These are phyloP conservation scores for Brachymystax lenok DNA, from an alignment of 2,797 vertebrate genomes.

Conservation along the genomic window DNA sequence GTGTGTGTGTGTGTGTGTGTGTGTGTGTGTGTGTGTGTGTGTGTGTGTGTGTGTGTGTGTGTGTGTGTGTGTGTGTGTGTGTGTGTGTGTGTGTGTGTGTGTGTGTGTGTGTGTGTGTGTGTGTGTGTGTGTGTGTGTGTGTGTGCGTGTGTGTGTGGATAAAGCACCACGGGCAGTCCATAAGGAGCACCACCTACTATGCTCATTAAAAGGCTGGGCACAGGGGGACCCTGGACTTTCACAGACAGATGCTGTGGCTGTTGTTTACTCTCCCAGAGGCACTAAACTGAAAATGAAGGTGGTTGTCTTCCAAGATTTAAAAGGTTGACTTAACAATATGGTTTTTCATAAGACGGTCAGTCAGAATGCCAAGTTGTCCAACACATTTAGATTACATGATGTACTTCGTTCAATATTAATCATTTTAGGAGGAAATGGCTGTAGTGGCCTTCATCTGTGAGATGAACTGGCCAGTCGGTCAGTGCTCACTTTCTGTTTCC, in stretches of 20 bases:
- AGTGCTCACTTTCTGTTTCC: neutral
- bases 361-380: neutral
- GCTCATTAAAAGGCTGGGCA: constrained; percentile 9
- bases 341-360: neutral
- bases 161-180: constrained; percentile 10
- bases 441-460: neutral
- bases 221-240: neutral
- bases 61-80: neutral
- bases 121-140: neutral
- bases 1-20: neutral
- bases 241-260: neutral
- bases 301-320: neutral
- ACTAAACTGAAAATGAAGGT: neutral
- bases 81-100: neutral
- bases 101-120: neutral
- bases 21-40: neutral
- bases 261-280: neutral
- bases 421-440: neutral
- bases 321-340: neutral
- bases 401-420: neutral
- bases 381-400: neutral
- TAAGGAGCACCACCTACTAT: constrained; percentile 11
- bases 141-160: neutral
- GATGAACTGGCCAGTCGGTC: neutral
- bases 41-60: neutral